phyloP scores from a whole-genome alignment of 2,888 invertebrate genomes.

The Tiphia femorata region DNA sequence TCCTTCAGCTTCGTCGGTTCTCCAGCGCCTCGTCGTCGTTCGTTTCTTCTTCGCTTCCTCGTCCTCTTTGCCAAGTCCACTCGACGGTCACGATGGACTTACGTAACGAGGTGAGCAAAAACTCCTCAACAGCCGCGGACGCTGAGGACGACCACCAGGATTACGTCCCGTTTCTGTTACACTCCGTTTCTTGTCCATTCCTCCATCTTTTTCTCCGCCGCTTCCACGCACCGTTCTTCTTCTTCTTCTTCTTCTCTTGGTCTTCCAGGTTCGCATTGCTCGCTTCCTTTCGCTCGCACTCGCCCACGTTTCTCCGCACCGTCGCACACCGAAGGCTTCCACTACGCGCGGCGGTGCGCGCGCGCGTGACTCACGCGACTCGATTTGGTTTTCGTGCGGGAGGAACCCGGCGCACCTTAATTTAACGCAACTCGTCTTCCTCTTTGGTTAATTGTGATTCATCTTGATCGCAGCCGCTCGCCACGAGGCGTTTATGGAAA shows the following conservation, averaged over 20 bases:
- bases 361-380: slow-evolving; percentile 39
- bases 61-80: no score
- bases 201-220: background rate
- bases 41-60: no score
- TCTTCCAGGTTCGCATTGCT: slow-evolving; percentile 7
- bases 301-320: slow-evolving; percentile 14
- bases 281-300: slow-evolving; percentile 15
- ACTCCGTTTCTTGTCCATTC: background rate
- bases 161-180: background rate
- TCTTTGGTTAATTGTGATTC: slow-evolving; percentile 54
- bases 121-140: no score
- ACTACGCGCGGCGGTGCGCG: slow-evolving; percentile 18
- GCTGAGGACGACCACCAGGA: no score
- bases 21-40: no score
- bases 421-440: slow-evolving; percentile 43
- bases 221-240: background rate
- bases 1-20: no score
- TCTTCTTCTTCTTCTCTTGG: background rate
- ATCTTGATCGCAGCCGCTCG: slow-evolving; percentile 27
- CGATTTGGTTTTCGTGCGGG: slow-evolving; percentile 38
- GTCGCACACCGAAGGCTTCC: background rate
- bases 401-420: slow-evolving; percentile 41
- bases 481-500: slow-evolving; percentile 12
- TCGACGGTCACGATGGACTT: background rate
- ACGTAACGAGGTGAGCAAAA: background rate